Percentiles rank a stretch among this genome's conserved stretches.
These are phyloP conservation scores for Gyrodactylus bullatarudis DNA, from an alignment of 1,140 invertebrate genomes.

Conservation along the genomic window DNA sequence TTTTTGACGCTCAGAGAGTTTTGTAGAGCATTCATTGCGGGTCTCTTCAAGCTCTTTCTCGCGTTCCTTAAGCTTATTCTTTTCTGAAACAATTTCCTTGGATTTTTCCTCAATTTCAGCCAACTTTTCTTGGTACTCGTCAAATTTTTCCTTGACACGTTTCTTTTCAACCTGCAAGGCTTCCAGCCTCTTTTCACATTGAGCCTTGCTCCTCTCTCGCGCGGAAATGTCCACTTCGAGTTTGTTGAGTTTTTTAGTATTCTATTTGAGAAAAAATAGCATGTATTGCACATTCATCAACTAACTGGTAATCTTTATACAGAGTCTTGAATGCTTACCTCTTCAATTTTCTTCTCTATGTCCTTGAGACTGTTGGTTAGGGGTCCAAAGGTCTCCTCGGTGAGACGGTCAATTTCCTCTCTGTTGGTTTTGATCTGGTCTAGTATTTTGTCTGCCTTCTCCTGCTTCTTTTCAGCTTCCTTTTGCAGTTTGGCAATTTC, in stretches of 20 bases:
- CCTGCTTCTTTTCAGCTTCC: conserved; percentile 7
- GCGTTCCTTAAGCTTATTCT: background rate
- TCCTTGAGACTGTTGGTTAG: conserved; percentile 35
- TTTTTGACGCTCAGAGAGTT: background rate
- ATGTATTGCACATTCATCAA: too few species aligned
- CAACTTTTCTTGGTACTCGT: background rate
- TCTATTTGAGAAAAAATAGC: too few species aligned
- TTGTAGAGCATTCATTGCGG: background rate
- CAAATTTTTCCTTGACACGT: background rate
- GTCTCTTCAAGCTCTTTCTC: background rate
- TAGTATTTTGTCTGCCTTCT: conserved; percentile 8
- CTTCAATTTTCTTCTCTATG: conserved; percentile 32
- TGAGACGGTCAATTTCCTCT: conserved; percentile 17
- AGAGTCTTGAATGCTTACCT: conserved; percentile 28
- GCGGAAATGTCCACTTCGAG: background rate
- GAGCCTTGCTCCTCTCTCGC: background rate
- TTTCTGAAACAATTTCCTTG: background rate
- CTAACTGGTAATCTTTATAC: too few species aligned
- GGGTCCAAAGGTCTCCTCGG: conserved; percentile 31
- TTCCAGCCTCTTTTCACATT: background rate
- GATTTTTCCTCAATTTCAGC: background rate
- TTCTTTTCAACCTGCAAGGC: background rate
- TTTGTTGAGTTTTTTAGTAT: background rate
- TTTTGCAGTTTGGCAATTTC: conserved; percentile 5
- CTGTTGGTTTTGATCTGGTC: conserved; percentile 6